Conservation (phyloP, 2,888 invertebrate species). For the Cepaea hortensis region DNA sequence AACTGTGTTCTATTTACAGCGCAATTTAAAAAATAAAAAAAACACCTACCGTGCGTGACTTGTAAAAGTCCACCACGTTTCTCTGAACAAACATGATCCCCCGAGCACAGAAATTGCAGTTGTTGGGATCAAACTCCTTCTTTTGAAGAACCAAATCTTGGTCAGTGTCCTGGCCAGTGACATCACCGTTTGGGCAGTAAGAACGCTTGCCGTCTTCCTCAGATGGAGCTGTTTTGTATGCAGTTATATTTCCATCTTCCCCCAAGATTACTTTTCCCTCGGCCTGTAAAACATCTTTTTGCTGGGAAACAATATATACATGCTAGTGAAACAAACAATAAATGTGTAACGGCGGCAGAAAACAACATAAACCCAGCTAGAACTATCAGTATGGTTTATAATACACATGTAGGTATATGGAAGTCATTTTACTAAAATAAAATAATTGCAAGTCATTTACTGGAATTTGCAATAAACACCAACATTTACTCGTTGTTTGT, state of each 20-base stretch:
- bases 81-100: constrained; percentile 28
- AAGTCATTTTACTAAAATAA: too few species aligned
- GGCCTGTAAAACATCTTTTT: not conserved
- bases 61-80: constrained; percentile 15
- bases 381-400: too few species aligned
- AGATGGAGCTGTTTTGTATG: not conserved
- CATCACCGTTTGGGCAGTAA: not conserved
- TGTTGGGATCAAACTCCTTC: constrained; percentile 19
- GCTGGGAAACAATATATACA: not conserved
- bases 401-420: too few species aligned
- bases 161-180: not conserved
- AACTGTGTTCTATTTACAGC: too few species aligned
- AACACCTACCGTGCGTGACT: not conserved
- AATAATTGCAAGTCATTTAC: too few species aligned
- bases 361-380: not conserved
- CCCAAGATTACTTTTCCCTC: not conserved
- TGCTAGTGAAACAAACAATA: not conserved
- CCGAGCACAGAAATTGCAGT: constrained; percentile 13
- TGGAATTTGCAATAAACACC: too few species aligned
- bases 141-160: constrained; percentile 34
- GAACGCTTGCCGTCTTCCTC: not conserved
- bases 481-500: too few species aligned
- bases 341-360: not conserved
- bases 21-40: not conserved
- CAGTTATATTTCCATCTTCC: not conserved